Evolutionary conservation across 2,888 invertebrate genomes (phyloP).

Genomic region (Ernsta delagoae): DNA sequence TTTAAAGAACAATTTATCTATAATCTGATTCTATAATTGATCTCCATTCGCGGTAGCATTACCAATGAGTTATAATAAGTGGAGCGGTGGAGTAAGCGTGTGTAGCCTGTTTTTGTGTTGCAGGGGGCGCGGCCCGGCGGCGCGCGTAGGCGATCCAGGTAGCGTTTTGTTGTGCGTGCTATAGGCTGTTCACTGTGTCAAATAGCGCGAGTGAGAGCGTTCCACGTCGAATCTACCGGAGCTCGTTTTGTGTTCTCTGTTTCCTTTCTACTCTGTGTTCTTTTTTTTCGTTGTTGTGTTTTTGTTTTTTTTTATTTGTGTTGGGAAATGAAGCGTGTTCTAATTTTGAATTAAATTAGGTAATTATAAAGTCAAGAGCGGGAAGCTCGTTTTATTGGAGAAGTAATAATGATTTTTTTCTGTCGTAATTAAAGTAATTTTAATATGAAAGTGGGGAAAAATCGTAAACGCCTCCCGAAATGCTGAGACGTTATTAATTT

Average conservation of each 20-base stretch:
- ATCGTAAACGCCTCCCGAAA: slow-evolving; percentile 6
- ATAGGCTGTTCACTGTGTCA: slow-evolving; percentile 84
- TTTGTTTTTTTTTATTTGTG: slow-evolving; percentile 22
- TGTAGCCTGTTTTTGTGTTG: slow-evolving; percentile 83
- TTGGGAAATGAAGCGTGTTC: not conserved
- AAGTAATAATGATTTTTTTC: not conserved
- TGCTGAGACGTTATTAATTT: slow-evolving; percentile 32
- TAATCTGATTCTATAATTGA: not conserved
- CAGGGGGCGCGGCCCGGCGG: slow-evolving; percentile 79
- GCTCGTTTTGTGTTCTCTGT: slow-evolving; percentile 46
- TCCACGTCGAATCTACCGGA: slow-evolving; percentile 70
- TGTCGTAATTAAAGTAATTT: not conserved
- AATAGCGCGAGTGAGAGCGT: slow-evolving; percentile 78
- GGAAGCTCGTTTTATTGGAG: not conserved
- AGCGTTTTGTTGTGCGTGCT: slow-evolving; percentile 84
- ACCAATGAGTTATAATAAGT: slow-evolving; percentile 44
- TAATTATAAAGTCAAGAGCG: not conserved
- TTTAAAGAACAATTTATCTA: too few relatives aligned
- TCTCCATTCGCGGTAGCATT: slow-evolving; percentile 10
- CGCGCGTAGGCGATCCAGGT: slow-evolving; percentile 81
- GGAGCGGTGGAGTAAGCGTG: slow-evolving; percentile 68
- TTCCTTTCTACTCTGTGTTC: slow-evolving; percentile 21
- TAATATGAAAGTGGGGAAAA: slow-evolving; percentile 4
- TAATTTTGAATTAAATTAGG: not conserved
- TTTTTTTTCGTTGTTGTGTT: slow-evolving; percentile 24